phyloP scores from a whole-genome alignment of 2,888 invertebrate species.

The Drosophila cracens region DNA sequence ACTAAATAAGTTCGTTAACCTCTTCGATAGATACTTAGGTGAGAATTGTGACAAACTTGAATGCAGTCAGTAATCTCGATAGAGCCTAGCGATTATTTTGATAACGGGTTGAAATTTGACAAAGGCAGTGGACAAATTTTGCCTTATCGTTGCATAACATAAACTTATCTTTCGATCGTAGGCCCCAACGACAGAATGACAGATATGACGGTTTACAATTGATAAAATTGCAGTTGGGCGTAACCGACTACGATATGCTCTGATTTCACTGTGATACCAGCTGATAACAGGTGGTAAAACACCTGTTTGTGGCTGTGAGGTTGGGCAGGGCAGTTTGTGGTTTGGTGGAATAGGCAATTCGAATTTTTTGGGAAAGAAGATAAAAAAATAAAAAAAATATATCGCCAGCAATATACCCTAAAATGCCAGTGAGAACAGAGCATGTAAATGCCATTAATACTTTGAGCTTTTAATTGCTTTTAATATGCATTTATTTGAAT shows the following conservation, averaged over 20 bases:
- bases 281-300: neutral
- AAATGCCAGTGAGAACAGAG: neutral
- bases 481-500: conserved; percentile 1
- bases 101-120: neutral
- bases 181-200: neutral
- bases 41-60: neutral
- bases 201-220: neutral
- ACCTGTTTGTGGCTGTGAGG: neutral
- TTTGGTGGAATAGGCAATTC: too few species aligned
- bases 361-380: too few species aligned
- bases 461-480: neutral
- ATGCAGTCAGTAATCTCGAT: too few species aligned
- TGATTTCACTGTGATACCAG: neutral
- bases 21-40: neutral
- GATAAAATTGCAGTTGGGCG: neutral
- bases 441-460: neutral
- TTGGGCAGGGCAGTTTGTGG: neutral
- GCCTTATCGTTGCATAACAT: neutral
- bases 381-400: neutral
- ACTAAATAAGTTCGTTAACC: neutral
- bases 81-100: neutral
- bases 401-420: neutral
- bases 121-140: neutral
- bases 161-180: neutral
- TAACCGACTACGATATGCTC: neutral